Conservation (phyloP, 2,888 invertebrate species). For the Drosophila emarginata region DNA sequence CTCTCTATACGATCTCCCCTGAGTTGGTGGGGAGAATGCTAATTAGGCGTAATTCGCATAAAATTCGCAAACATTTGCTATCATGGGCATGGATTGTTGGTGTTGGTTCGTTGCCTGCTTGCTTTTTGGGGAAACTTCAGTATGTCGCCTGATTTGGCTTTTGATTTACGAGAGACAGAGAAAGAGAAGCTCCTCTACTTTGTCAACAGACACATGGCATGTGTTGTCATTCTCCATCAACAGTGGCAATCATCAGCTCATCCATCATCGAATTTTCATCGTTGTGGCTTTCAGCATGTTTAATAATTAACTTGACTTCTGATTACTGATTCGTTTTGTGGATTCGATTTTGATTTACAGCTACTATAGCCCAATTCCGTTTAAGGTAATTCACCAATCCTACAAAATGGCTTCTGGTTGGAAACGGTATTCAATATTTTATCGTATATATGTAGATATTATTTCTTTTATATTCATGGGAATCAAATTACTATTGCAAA, state of each 20-base stretch:
- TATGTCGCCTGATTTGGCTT: constrained; percentile 28
- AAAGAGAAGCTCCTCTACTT: constrained; percentile 3
- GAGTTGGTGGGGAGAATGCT: constrained; percentile 63
- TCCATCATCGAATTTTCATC: constrained; percentile 59
- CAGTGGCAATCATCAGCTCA: constrained; percentile 63
- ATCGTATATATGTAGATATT: too few species aligned
- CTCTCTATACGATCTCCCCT: constrained; percentile 14
- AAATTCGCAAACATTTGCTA: constrained; percentile 75
- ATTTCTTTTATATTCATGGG: too few species aligned
- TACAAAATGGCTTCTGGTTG: neutral
- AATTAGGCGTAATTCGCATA: constrained; percentile 79
- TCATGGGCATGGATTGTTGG: constrained; percentile 27
- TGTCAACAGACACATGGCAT: constrained; percentile 1
- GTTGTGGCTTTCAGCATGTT: constrained; percentile 35
- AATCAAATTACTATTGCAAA: too few species aligned
- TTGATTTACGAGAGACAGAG: constrained; percentile 63
- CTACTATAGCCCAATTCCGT: neutral
- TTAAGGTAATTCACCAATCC: neutral
- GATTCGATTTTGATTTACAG: constrained; percentile 39
- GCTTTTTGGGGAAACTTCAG: constrained; percentile 8
- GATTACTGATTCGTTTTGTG: constrained; percentile 43
- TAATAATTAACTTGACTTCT: constrained; percentile 66
- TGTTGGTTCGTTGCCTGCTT: constrained; percentile 5
- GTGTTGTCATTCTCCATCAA: constrained; percentile 5
- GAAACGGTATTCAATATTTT: too few species aligned